Evolutionary conservation across 2,113 vertebrate genomes (phyloP).

Genomic region (Psephotus haematonotus): DNA sequence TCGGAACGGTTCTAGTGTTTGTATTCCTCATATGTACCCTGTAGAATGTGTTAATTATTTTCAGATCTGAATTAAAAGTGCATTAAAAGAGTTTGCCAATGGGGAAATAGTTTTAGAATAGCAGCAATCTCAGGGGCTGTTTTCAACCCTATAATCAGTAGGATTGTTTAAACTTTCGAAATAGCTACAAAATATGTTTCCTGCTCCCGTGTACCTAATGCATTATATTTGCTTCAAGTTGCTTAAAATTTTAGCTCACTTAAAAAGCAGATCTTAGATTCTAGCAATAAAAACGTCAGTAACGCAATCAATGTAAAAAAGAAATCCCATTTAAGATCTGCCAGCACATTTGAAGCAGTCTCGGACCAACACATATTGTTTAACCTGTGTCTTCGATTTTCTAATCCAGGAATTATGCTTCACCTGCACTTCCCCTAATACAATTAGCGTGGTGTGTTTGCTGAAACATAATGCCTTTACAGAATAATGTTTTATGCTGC

Average conservation of each 20-base stretch:
- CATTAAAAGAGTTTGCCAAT: background rate
- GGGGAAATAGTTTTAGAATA: background rate
- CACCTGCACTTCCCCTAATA: constrained; percentile 50
- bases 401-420: constrained; percentile 52
- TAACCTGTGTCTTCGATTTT: background rate
- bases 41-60: constrained; percentile 1
- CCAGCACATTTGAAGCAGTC: background rate
- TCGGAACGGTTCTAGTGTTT: background rate
- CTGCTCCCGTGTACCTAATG: background rate
- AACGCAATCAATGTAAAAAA: background rate
- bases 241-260: background rate
- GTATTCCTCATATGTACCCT: background rate
- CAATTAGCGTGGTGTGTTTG: constrained; percentile 54
- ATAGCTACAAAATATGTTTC: background rate
- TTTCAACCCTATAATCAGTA: background rate
- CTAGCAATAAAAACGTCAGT: background rate
- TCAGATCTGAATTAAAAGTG: background rate
- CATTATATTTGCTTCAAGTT: background rate
- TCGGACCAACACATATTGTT: background rate
- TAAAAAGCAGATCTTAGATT: background rate
- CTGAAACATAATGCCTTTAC: constrained; percentile 55
- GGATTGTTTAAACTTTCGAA: background rate
- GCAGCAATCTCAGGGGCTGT: background rate
- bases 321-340: background rate
- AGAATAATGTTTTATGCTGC: constrained; percentile 55